Percentiles rank a stretch among this genome's conserved stretches.
Conservation (phyloP, 37 sponge, comb jelly and placozoan genomes). For the Mnemiopsis leidyi region DNA sequence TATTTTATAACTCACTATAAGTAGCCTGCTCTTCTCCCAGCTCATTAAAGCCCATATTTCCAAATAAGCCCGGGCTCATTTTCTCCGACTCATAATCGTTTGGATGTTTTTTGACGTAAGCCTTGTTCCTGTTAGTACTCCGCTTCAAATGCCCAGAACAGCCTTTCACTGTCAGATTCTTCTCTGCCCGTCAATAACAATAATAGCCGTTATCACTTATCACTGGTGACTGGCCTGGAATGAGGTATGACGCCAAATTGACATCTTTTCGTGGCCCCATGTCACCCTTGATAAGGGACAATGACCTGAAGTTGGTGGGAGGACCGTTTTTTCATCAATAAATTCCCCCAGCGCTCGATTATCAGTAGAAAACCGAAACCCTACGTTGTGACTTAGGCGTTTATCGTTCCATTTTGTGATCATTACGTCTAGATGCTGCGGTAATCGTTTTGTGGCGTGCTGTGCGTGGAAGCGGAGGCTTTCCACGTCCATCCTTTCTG, state of each 20-base stretch:
- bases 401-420: neutral
- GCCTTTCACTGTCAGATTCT: neutral
- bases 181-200: neutral
- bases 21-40: neutral
- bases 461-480: neutral
- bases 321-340: neutral
- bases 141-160: neutral
- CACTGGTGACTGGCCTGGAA: neutral
- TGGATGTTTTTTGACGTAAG: constrained; percentile 31
- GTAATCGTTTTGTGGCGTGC: neutral
- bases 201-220: neutral
- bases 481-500: too few relatives aligned
- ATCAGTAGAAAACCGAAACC: neutral
- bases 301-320: neutral
- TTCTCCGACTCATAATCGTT: neutral
- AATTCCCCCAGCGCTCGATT: neutral
- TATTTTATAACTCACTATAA: neutral
- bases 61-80: neutral
- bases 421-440: neutral
- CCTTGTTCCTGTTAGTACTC: neutral
- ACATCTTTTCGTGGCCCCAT: neutral
- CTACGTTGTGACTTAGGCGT: too few relatives aligned
- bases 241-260: neutral
- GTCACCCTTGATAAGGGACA: neutral
- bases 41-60: neutral